Percentiles rank a stretch among this genome's conserved stretches.
Conservation (phyloP, 1,140 invertebrate genomes). For the Drosophila micromelanica region DNA sequence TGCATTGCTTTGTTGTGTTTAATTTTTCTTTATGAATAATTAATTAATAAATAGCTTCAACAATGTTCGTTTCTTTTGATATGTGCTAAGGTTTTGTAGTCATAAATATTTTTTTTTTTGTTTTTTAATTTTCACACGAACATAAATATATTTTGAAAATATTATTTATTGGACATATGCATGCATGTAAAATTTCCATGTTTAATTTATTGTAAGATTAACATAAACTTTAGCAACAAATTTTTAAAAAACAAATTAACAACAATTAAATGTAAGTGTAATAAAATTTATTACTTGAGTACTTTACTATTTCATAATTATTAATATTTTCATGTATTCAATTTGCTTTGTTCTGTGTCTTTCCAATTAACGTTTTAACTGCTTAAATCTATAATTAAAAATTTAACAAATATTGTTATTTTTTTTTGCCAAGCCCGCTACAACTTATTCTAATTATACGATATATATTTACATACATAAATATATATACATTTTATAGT, state of each 20-base stretch:
- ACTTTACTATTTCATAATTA: conserved; percentile 63
- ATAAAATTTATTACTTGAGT: conserved; percentile 68
- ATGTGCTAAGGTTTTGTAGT: conserved; percentile 7
- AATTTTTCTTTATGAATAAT: conserved; percentile 9
- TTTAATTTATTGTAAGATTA: conserved; percentile 53
- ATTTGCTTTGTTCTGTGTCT: conserved; percentile 35
- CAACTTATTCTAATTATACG: conserved; percentile 38
- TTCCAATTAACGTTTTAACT: conserved; percentile 29
- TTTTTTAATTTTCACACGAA: conserved; percentile 29
- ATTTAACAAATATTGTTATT: conserved; percentile 36
- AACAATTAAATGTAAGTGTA: conserved; percentile 57
- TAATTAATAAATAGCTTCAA: conserved; percentile 40
- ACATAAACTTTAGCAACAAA: conserved; percentile 79
- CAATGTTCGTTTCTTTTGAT: conserved; percentile 21
- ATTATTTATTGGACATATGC: conserved; percentile 45
- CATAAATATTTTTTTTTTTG: conserved; percentile 19
- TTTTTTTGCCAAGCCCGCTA: conserved; percentile 72
- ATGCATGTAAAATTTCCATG: conserved; percentile 5
- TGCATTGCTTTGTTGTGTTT: neutral
- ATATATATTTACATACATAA: conserved; percentile 17
- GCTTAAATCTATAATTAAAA: conserved; percentile 10
- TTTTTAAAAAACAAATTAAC: conserved; percentile 80
- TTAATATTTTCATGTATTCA: conserved; percentile 18
- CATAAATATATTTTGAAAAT: conserved; percentile 29
- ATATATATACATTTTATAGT: conserved; percentile 1